Conservation (phyloP, 2,113 vertebrate genomes). For the Charina bottae region DNA sequence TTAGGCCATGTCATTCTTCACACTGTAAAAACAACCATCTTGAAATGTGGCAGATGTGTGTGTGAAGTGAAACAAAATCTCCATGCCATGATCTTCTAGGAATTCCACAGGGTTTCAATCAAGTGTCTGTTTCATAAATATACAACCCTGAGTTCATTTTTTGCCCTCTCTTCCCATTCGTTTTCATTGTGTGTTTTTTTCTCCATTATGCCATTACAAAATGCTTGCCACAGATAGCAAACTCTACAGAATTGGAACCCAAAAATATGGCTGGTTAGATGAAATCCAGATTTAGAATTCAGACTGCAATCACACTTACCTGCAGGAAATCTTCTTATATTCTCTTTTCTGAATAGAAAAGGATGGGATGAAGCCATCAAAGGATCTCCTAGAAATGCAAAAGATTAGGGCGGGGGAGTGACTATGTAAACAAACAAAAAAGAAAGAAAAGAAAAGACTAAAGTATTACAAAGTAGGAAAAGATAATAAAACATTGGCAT, state of each 20-base stretch:
- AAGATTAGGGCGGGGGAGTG: not conserved
- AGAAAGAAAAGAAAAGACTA: not conserved
- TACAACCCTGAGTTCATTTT: too few species aligned
- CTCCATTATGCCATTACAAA: not conserved
- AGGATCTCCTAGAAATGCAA: not conserved
- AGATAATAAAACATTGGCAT: not conserved
- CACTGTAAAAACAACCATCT: constrained; percentile 64
- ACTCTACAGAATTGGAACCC: not conserved
- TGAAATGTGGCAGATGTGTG: constrained; percentile 52
- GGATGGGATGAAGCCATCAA: not conserved
- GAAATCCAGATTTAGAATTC: not conserved
- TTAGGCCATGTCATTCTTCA: constrained; percentile 59
- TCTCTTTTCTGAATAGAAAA: not conserved
- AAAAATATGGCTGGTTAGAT: not conserved
- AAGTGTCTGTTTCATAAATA: constrained; percentile 9
- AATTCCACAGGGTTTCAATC: constrained; percentile 39
- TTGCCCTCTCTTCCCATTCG: not conserved
- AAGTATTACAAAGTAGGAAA: not conserved
- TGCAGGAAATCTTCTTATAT: not conserved
- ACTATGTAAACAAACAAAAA: not conserved
- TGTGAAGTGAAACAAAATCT: constrained; percentile 28
- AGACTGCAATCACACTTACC: not conserved
- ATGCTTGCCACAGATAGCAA: not conserved
- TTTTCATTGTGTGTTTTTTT: not conserved
- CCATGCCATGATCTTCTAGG: not conserved